Percentiles rank a stretch among this genome's conserved stretches.
These are phyloP conservation scores for Platygyra sinensis DNA, from an alignment of 64 coral and sea anemone species.

Conservation along the genomic window DNA sequence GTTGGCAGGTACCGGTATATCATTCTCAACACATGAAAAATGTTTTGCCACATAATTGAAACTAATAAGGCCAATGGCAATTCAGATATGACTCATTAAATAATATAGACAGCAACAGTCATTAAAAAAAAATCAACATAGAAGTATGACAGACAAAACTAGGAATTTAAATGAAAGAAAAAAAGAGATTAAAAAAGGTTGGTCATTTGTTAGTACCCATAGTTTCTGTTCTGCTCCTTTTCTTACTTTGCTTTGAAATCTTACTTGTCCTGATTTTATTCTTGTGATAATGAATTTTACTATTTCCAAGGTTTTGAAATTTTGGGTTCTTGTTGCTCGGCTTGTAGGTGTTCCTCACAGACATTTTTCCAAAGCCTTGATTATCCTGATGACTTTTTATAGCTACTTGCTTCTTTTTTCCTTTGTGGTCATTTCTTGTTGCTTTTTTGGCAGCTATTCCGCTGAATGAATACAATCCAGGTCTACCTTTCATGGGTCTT, in stretches of 20 bases:
- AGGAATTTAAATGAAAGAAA: too few relatives aligned
- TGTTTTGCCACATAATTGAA: too few relatives aligned
- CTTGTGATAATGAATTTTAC: background rate
- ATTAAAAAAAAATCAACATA: too few relatives aligned
- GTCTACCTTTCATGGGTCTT: constrained; percentile 28
- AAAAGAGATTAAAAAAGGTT: too few relatives aligned
- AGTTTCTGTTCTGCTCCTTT: background rate
- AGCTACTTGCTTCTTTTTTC: constrained; percentile 28
- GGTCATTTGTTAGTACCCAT: background rate
- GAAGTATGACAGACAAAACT: too few relatives aligned
- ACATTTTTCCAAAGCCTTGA: background rate
- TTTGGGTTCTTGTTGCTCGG: background rate
- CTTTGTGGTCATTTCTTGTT: background rate
- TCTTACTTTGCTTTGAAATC: background rate
- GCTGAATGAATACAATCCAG: constrained; percentile 52
- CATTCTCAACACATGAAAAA: too few relatives aligned
- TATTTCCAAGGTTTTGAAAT: background rate
- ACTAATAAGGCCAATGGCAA: too few relatives aligned
- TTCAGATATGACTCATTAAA: too few relatives aligned
- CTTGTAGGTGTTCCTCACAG: background rate
- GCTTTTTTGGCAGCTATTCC: constrained; percentile 33
- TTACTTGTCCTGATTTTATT: background rate
- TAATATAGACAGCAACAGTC: too few relatives aligned
- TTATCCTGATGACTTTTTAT: constrained; percentile 1
- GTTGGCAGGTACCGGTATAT: too few relatives aligned